Conservation (phyloP, 2,797 vertebrate species). For the Sebastes trivittatus region DNA sequence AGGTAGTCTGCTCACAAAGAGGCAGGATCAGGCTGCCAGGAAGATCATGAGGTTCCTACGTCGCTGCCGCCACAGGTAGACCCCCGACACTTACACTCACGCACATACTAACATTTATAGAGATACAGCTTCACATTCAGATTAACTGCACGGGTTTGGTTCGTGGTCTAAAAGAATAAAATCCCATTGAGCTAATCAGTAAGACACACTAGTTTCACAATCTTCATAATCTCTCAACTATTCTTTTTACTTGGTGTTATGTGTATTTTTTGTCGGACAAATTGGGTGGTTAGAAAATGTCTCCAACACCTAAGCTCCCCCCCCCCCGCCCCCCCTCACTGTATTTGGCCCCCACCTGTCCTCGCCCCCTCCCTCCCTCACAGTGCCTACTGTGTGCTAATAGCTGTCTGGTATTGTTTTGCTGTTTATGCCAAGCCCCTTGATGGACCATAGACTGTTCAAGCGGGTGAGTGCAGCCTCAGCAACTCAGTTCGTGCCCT, state of each 20-base stretch:
- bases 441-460: slow-evolving; percentile 99
- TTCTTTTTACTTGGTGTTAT: slow-evolving; percentile 22
- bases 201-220: slow-evolving; percentile 7
- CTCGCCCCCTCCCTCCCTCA: slow-evolving; percentile 68
- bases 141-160: slow-evolving; percentile 4
- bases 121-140: background rate
- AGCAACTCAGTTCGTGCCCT: slow-evolving; percentile 89
- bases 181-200: slow-evolving; percentile 37
- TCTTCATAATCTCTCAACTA: slow-evolving; percentile 7
- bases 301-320: slow-evolving; percentile 58
- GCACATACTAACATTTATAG: background rate
- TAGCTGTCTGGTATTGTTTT: slow-evolving; percentile 99
- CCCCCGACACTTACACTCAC: slow-evolving; percentile 16
- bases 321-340: slow-evolving; percentile 39
- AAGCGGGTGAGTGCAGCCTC: slow-evolving; percentile 99
- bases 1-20: slow-evolving; percentile 98
- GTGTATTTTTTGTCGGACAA: slow-evolving; percentile 38
- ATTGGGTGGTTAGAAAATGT: slow-evolving; percentile 61
- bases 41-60: slow-evolving; percentile 99
- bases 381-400: slow-evolving; percentile 92
- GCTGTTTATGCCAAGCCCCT: slow-evolving; percentile 98
- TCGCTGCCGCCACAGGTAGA: slow-evolving; percentile 98
- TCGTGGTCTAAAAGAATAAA: background rate
- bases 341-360: slow-evolving; percentile 69
- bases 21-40: slow-evolving; percentile 99